Conservation (phyloP, 2,888 invertebrate species). For the Gymnocheta viridis region DNA sequence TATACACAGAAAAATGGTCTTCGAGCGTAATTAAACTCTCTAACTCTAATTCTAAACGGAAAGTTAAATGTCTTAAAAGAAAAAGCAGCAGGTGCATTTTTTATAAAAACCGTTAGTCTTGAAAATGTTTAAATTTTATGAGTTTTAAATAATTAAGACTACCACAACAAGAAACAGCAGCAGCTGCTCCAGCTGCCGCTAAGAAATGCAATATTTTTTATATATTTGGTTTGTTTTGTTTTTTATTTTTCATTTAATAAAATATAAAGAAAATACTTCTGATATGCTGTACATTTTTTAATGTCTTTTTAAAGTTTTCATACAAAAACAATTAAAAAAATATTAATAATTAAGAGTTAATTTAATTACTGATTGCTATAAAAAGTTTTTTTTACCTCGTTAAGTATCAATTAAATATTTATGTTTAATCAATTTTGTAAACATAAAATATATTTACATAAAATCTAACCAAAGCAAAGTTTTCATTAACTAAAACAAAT, state of each 20-base stretch:
- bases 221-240: background rate
- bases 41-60: background rate
- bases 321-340: background rate
- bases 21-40: conserved; percentile 6
- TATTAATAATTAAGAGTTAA: background rate
- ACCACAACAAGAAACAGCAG: background rate
- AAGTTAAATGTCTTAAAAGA: background rate
- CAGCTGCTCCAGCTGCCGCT: background rate
- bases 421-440: background rate
- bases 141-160: conserved; percentile 43
- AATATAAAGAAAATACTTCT: background rate
- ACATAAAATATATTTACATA: no score
- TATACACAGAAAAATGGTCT: background rate
- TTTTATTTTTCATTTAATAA: background rate
- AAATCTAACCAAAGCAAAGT: background rate
- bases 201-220: conserved; percentile 8
- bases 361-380: background rate
- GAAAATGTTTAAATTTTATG: conserved; percentile 36
- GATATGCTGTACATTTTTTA: background rate
- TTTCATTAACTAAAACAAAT: conserved; percentile 26
- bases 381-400: background rate
- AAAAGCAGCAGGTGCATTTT: conserved; percentile 42
- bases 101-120: conserved; percentile 33
- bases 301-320: background rate
- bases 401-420: background rate